These are phyloP conservation scores for Pangasius sanitwongsei DNA, from an alignment of 2,797 vertebrate genomes.

Conservation along the genomic window DNA sequence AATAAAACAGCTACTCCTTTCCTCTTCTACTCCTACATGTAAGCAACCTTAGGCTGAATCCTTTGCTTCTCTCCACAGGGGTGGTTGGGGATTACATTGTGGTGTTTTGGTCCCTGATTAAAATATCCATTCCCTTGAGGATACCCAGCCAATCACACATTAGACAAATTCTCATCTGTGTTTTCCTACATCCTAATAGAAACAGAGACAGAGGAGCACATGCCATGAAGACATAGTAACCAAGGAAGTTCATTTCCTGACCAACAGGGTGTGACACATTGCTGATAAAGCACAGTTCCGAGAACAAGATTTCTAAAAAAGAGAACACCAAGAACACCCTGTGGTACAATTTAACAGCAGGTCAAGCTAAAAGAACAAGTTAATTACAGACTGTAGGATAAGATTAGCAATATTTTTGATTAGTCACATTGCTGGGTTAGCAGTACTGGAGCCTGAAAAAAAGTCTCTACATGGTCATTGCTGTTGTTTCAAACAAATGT, in stretches of 20 bases:
- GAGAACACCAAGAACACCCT: constrained; percentile 5
- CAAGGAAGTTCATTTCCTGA: constrained; percentile 35
- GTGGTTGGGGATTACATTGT: neutral
- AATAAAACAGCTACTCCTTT: neutral
- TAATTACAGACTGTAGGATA: constrained; percentile 38
- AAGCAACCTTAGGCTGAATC: neutral
- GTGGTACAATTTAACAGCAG: constrained; percentile 12
- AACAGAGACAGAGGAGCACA: neutral
- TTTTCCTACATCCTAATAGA: constrained; percentile 2
- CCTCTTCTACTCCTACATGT: neutral
- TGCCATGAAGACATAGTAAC: constrained; percentile 25
- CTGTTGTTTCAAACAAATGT: neutral
- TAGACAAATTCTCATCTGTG: neutral
- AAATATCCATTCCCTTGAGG: constrained; percentile 1
- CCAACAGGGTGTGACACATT: constrained; percentile 42
- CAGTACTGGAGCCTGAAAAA: neutral
- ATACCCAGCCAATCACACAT: neutral
- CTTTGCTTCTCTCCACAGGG: neutral
- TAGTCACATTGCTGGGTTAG: constrained; percentile 26
- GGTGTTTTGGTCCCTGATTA: neutral
- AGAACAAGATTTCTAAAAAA: constrained; percentile 20
- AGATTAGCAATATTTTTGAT: constrained; percentile 36
- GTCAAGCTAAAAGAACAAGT: constrained; percentile 35
- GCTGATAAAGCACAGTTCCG: constrained; percentile 27
- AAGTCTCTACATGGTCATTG: neutral